Base-by-base conservation (phyloP, 2,797 vertebrate species). In the Arnoldichthys spilopterus region DNA sequence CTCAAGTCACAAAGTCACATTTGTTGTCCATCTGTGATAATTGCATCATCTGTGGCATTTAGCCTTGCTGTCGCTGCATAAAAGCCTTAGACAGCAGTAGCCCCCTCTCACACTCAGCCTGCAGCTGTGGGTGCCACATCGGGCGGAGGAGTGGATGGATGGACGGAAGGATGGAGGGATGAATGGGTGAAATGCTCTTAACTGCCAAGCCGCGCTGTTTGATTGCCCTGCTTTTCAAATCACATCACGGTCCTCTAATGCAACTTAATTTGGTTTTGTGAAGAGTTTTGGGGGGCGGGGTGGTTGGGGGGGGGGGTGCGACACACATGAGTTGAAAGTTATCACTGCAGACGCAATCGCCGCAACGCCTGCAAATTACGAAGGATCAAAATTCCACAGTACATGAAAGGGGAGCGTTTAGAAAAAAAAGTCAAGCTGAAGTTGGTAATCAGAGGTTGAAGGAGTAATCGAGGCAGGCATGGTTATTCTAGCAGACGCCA, bases 241-340 rank as follows among this genome's bases (percentile, higher is more conserved):
- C 88, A 90, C 91, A 90, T 93, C 92, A 91, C 92, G 89, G 89
- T 78, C 91, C 88, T 89, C 91, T 93, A 93, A 95, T 93, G 93
- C 90, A 91, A 93, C 93, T 94, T 94, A 92, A 94, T 94, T 94
- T 92, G 92, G 92, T 91, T 93, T 93, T 94, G 93, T 93, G 87
- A 89, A 89, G 85, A 90, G 86, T 89, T 63, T 85, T 83, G 80
- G 90, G 89, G 89, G 86, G 4, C 22, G 64, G n/a, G 26, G 26
- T 71, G 24, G 28, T 6, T 63, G 63, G 4, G 28, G 64, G n/a
- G 26, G 26, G 75, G 24, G 28, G 6, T 63, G 63, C 22, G 62
- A 80, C 76, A 82, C 86, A 87, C 89, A 80, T 74, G 37, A 86
- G 90, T 92, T 89, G 86, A 91, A 88, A 94, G 90, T 88, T 90